These are phyloP conservation scores for Herpetotheres cachinnans DNA, from an alignment of 2,113 vertebrate species.

Conservation along the genomic window DNA sequence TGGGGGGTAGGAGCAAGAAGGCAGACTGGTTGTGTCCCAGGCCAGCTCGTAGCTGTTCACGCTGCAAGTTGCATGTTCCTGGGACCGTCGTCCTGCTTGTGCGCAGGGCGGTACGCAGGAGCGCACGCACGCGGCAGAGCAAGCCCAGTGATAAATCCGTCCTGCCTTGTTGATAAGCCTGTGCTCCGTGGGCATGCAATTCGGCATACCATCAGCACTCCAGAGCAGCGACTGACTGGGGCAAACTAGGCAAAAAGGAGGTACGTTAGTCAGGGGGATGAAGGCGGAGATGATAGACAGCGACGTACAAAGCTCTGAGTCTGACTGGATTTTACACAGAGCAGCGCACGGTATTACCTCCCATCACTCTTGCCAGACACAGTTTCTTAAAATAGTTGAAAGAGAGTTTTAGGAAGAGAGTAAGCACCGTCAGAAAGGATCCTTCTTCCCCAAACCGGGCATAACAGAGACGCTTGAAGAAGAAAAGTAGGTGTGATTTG, in stretches of 20 bases:
- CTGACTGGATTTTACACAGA: background rate
- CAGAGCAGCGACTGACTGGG: background rate
- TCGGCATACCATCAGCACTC: background rate
- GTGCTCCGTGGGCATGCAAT: background rate
- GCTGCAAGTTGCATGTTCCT: background rate
- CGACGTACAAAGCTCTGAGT: background rate
- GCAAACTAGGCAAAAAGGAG: background rate
- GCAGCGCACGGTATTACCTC: background rate
- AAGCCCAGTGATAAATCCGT: background rate
- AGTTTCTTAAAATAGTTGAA: background rate
- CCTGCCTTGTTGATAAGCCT: background rate
- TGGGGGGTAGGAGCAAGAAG: background rate
- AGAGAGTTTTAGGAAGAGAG: background rate
- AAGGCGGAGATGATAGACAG: background rate
- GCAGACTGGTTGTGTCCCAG: background rate
- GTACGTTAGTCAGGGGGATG: background rate
- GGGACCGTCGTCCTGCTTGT: background rate
- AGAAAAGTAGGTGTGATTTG: background rate
- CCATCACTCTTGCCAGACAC: background rate
- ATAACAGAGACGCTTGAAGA: background rate
- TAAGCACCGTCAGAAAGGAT: background rate
- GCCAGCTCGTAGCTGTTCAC: background rate
- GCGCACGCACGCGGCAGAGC: fast-evolving
- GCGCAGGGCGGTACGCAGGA: no score
- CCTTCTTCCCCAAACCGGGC: background rate